Base-by-base conservation (phyloP, 2,113 vertebrate species). In the Pomatostomus ruficeps region DNA sequence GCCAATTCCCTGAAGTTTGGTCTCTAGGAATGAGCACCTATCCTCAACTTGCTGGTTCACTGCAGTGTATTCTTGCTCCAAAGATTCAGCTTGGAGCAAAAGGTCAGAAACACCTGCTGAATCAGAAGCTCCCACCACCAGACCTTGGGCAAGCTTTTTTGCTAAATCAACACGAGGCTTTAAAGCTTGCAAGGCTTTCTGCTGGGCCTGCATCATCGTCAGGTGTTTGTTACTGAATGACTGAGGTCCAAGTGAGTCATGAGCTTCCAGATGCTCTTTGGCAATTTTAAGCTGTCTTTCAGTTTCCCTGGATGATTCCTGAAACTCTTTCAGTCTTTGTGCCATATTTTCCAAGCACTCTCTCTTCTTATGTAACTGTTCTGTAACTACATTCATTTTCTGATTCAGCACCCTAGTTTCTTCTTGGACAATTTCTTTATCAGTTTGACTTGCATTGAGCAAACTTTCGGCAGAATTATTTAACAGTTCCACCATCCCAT, bases 1-100 rank as follows among this genome's bases (percentile, higher is more conserved):
- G 7, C 99, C 99, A 1, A 99, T 99, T 80, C 99, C 99, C 85
- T 99, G 99, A 72, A 99, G 98, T 97, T 99, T 99, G 55, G 98
- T 97, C 93, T 99, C 99, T 91, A 99, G 88, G 78, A 98, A 98
- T 1, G 98, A 98, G 91, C 99, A 99, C 25, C 97, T 98, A 3
- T 99, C 98, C 54, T 99, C 98, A 49, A 99, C 96, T 43, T 98
- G 98, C 87, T 97, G 97, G 76, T 97, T 98, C 40, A 99, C 94
- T 14, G 68, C 45, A 46, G 45, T 91, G 61, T 99, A 99, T 55
- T 99, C 98, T 80, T 96, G 96, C 43, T 98, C 98, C 81, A 99
- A 84, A 52, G 96, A 95, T 86, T 99, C 99, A 3, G 97, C 98
- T 91, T 99, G 98, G 55, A 99, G 95, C 84, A 99, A 98, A 54